phyloP scores from a whole-genome alignment of 2,113 vertebrate species.

The Anseranas semipalmata region DNA sequence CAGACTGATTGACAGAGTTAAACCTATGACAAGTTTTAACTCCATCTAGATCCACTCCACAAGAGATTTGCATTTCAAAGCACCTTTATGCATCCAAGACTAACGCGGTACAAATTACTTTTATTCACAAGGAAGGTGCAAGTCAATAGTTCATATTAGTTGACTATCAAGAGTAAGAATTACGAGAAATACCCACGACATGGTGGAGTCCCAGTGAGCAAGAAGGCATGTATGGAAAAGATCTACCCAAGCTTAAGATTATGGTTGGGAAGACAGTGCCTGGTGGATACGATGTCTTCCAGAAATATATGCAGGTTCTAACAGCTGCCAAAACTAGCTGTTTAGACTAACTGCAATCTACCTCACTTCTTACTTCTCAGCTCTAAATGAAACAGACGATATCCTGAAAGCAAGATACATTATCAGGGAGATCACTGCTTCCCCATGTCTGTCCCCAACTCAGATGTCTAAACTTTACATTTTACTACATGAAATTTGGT shows the following conservation, averaged over 20 bases:
- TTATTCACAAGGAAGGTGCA: background rate
- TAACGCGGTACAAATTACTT: background rate
- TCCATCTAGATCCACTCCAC: background rate
- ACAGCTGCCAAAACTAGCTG: background rate
- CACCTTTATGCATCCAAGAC: background rate
- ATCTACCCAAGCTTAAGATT: background rate
- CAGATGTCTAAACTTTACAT: background rate
- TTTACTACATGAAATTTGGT: background rate
- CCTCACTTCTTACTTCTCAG: background rate
- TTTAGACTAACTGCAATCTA: background rate
- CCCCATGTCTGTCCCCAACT: background rate
- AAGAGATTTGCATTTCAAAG: background rate
- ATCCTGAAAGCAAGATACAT: background rate
- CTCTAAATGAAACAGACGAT: background rate
- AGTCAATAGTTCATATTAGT: background rate
- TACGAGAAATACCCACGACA: background rate
- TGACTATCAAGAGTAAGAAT: background rate
- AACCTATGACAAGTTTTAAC: background rate
- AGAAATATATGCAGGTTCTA: background rate
- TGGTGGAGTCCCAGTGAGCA: background rate
- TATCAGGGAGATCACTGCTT: background rate
- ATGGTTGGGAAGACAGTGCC: background rate
- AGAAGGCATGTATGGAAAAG: background rate
- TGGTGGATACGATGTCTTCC: background rate
- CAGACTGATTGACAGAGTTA: background rate